Base-by-base conservation (phyloP, 1,140 invertebrate species). In the Heliconius eleuchia region DNA sequence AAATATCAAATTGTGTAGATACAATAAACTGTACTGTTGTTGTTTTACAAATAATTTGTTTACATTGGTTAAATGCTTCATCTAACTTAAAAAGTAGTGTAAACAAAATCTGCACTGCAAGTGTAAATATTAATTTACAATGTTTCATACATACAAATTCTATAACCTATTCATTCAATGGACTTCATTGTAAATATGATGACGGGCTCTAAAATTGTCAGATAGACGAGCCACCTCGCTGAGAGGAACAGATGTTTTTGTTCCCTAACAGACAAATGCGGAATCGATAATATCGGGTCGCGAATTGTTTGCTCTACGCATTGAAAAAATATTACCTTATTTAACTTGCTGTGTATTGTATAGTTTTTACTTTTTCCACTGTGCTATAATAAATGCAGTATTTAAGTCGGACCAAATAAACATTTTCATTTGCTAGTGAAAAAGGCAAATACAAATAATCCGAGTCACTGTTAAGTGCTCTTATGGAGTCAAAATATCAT, bases 211-310 rank as follows among this genome's bases (percentile, higher is more conserved):
- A 18, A 76, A 39, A 76, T 70, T 66, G 74, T 57, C 34, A 70
- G 72, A 57, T 23, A 23, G 57, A 46, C 42, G 60, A 23, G 66
- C 60, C 46, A 50, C 70, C 76, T 72, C 76, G 46, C 18, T 77
- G 18, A 55, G 27, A 55, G 39, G 46, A 77, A 77, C 76, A 77
- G 76, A 42, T 76, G 75, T 76, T 76, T 70, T 76, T 76, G 75
- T 76, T 71, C 42, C 60, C 75, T 60, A 76, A 71, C 75, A 76
- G 42, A 70, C 75, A 66, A 50, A 71, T 23, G 60, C 34, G 60
- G 60, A 76, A 76, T 76, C 75, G 75, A 76, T 76, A 76, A 55
- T 71, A 71, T 55, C 76, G 50, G 70, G 46, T 77, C 76, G 76
- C 42, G 70, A 77, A 76, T 77, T 77, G 70, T 77, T 77, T 77